phyloP scores from a whole-genome alignment of 2,888 invertebrate species.

The Chaetogeoica ovagalla region DNA sequence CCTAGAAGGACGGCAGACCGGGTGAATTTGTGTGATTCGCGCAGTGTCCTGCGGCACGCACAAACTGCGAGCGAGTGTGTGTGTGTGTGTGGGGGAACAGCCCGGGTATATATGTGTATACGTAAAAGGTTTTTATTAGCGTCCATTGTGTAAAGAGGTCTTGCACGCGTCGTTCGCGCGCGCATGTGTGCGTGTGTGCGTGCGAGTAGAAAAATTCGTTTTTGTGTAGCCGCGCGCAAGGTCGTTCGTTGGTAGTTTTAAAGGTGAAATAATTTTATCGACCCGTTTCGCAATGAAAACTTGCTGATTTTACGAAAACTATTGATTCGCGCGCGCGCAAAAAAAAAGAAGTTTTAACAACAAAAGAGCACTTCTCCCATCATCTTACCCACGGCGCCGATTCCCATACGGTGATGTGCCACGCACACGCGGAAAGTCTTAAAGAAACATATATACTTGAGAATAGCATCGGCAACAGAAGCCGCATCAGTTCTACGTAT shows the following conservation, averaged over 20 bases:
- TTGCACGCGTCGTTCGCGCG: background rate
- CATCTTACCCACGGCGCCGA: no score
- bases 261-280: slow-evolving; percentile 43
- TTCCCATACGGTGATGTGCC: no score
- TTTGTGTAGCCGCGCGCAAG: slow-evolving; percentile 10
- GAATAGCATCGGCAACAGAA: no score
- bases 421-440: no score
- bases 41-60: background rate
- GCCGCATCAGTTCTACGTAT: no score
- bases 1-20: background rate
- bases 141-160: slow-evolving; percentile 40
- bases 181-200: background rate
- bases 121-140: slow-evolving; percentile 44
- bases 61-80: no score
- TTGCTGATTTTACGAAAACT: slow-evolving; percentile 41
- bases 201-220: slow-evolving; percentile 15
- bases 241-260: slow-evolving; percentile 33
- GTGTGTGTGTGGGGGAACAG: no score
- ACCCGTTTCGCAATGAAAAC: slow-evolving; percentile 16
- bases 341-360: slow-evolving; percentile 28
- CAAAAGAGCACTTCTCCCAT: no score
- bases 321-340: background rate
- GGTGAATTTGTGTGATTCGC: slow-evolving; percentile 12
- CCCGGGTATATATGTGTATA: background rate
- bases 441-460: no score